These are phyloP conservation scores for Xiphophorus hellerii DNA, from an alignment of 2,113 vertebrate species.

Conservation along the genomic window DNA sequence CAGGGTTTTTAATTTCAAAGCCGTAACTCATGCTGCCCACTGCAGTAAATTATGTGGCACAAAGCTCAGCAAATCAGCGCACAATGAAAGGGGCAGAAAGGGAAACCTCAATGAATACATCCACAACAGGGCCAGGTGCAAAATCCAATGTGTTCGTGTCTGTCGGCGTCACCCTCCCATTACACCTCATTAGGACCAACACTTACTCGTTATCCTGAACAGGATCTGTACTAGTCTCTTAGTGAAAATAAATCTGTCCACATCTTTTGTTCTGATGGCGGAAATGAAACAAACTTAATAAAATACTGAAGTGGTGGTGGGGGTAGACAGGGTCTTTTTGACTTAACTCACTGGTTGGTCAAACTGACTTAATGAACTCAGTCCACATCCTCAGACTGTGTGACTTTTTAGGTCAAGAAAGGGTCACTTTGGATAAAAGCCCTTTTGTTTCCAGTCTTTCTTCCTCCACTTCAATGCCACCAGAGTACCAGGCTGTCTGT, in stretches of 20 bases:
- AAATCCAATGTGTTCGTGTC: neutral
- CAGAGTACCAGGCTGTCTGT: slow-evolving; percentile 21
- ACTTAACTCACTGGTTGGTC: slow-evolving; percentile 7
- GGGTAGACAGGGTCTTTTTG: neutral
- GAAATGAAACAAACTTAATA: neutral
- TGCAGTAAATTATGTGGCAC: neutral
- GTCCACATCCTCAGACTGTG: slow-evolving; percentile 42
- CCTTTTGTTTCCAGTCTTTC: slow-evolving; percentile 34
- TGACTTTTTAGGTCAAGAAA: slow-evolving; percentile 14
- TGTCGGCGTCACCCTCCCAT: neutral
- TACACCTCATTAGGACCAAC: neutral
- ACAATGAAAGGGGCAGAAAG: neutral
- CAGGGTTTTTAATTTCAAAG: neutral
- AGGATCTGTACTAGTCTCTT: neutral
- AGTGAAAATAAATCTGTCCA: neutral
- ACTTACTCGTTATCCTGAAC: neutral
- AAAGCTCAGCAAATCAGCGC: neutral
- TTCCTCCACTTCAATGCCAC: slow-evolving; percentile 3
- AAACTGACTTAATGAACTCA: slow-evolving; percentile 28
- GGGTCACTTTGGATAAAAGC: slow-evolving; percentile 29
- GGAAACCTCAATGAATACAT: neutral
- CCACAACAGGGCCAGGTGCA: neutral
- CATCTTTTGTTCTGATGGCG: neutral
- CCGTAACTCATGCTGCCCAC: neutral
- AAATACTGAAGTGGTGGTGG: neutral